A percentile compares a stretch with the other conserved stretches of the same genome.
Evolutionary conservation across 1,140 invertebrate genomes (phyloP).

Genomic region (Hyles vespertilio): DNA sequence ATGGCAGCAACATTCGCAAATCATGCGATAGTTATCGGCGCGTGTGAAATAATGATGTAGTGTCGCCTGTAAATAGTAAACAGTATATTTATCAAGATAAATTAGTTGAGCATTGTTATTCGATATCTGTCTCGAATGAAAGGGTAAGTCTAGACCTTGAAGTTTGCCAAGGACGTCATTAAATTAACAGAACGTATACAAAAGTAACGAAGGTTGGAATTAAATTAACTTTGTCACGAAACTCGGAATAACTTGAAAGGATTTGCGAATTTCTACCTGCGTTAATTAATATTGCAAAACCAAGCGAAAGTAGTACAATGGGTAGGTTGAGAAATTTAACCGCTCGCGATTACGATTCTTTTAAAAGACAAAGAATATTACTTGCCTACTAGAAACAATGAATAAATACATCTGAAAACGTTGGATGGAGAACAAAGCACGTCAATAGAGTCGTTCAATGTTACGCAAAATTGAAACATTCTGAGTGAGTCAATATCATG

Average conservation of each 20-base stretch:
- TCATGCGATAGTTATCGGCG: slow-evolving; percentile 26
- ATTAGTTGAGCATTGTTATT: slow-evolving; percentile 8
- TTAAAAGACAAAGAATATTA: too few species aligned
- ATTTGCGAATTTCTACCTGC: too few species aligned
- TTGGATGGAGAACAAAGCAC: neutral
- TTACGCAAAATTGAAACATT: slow-evolving; percentile 27
- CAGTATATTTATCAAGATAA: slow-evolving; percentile 17
- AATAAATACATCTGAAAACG: neutral
- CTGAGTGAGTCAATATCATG: slow-evolving; percentile 44
- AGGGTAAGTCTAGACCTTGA: slow-evolving; percentile 5
- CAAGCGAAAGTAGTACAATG: too few species aligned
- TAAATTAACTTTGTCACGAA: neutral
- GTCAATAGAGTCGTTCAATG: neutral
- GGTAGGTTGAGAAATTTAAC: too few species aligned
- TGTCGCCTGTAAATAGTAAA: slow-evolving; percentile 20
- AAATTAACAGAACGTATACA: too few species aligned
- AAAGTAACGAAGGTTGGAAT: neutral
- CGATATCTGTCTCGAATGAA: slow-evolving; percentile 7
- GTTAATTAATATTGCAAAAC: too few species aligned
- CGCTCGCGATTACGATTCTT: too few species aligned
- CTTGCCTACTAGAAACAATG: neutral
- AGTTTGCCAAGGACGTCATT: too few species aligned
- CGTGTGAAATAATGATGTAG: slow-evolving; percentile 31
- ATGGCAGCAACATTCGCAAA: slow-evolving; percentile 14
- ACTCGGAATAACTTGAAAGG: too few species aligned